phyloP scores from a whole-genome alignment of 2,113 vertebrate species.

The Melanerpes formicivorus region DNA sequence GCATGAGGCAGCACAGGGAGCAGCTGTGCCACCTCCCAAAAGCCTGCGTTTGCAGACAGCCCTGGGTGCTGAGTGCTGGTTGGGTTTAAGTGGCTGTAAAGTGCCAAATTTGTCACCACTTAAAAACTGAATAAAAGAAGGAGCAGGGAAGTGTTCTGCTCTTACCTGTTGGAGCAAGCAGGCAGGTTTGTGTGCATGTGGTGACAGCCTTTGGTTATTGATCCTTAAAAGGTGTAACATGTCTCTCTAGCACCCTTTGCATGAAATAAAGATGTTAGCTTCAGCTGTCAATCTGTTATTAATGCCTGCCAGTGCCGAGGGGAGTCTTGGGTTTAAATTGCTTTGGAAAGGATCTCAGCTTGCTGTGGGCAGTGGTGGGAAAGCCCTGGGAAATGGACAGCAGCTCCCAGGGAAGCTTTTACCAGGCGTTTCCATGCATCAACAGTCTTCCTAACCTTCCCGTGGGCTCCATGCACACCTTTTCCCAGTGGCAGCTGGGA shows the following conservation, averaged over 20 bases:
- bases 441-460: background rate
- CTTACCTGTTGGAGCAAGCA: fast-evolving
- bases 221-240: background rate
- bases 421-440: background rate
- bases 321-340: background rate
- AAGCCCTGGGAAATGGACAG: background rate
- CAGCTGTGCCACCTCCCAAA: background rate
- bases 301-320: background rate
- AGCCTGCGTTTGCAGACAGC: fast-evolving
- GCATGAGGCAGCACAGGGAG: background rate
- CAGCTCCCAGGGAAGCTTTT: background rate
- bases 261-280: slow-evolving; percentile 21
- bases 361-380: background rate
- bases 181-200: background rate
- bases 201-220: fast-evolving
- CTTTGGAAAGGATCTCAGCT: background rate
- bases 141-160: background rate
- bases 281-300: slow-evolving; percentile 8
- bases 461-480: fast-evolving
- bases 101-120: background rate
- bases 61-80: fast-evolving
- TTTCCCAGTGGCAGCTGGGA: fast-evolving
- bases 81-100: background rate
- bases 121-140: background rate
- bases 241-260: background rate